A percentile compares a stretch with the other conserved stretches of the same genome.
Conservation (phyloP, 2,113 vertebrate species). For the Sander lucioperca region DNA sequence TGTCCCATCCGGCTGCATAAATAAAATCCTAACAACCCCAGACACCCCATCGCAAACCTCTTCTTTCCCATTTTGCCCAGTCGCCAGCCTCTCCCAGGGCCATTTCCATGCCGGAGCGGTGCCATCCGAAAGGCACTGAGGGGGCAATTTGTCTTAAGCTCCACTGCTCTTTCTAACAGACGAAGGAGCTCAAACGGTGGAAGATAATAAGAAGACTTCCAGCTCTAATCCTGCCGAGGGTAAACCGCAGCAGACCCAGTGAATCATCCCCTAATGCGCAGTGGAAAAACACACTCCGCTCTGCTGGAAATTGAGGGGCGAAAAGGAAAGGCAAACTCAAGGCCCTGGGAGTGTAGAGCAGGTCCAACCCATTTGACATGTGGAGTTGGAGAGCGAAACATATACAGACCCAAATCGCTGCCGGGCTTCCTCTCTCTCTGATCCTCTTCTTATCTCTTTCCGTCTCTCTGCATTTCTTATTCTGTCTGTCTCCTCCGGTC, state of each 20-base stretch:
- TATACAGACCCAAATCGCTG: slow-evolving; percentile 33
- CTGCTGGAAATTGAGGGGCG: slow-evolving; percentile 52
- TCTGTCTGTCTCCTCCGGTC: background rate
- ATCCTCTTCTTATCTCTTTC: slow-evolving; percentile 41
- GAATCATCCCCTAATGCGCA: slow-evolving; percentile 69
- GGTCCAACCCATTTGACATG: slow-evolving; percentile 61
- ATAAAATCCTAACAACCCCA: slow-evolving; percentile 36
- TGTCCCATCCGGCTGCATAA: slow-evolving; percentile 34
- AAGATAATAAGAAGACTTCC: slow-evolving; percentile 71
- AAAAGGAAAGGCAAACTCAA: slow-evolving; percentile 41
- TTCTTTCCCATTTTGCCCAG: slow-evolving; percentile 14
- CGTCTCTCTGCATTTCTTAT: background rate
- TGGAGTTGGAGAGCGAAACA: slow-evolving; percentile 50
- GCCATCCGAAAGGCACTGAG: slow-evolving; percentile 53
- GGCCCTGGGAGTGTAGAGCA: slow-evolving; percentile 43
- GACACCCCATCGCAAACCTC: background rate
- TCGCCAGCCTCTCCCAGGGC: slow-evolving; percentile 33
- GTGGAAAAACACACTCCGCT: slow-evolving; percentile 60
- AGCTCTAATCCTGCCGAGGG: slow-evolving; percentile 71
- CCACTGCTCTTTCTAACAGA: slow-evolving; percentile 64
- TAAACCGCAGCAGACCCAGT: slow-evolving; percentile 58
- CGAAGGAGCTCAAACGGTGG: slow-evolving; percentile 51
- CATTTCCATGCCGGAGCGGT: slow-evolving; percentile 33
- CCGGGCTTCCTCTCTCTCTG: slow-evolving; percentile 32
- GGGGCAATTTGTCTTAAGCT: slow-evolving; percentile 72